These are phyloP conservation scores for Trinectes maculatus DNA, from an alignment of 2,113 vertebrate species.

Conservation along the genomic window DNA sequence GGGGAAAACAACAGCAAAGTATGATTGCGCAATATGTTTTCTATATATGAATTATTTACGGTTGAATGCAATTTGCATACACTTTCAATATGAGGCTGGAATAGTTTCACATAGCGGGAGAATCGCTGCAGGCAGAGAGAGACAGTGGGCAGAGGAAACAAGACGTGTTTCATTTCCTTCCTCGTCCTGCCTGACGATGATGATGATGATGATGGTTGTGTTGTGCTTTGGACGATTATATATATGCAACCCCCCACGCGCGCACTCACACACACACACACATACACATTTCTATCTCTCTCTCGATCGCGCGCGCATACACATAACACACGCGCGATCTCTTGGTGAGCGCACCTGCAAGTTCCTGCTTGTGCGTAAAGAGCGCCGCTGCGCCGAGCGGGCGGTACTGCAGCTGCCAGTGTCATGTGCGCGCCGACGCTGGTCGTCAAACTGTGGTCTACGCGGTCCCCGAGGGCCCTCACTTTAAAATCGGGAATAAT, in stretches of 20 bases:
- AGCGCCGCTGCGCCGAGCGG: constrained; percentile 58
- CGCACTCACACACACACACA: neutral
- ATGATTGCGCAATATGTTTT: neutral
- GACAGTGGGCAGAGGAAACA: rapidly evolving
- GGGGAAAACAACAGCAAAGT: neutral
- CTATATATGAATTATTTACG: neutral
- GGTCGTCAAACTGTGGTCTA: constrained; percentile 37
- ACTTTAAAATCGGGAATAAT: constrained; percentile 44
- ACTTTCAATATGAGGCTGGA: neutral
- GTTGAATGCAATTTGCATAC: neutral
- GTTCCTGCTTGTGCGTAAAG: constrained; percentile 54
- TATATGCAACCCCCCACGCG: neutral
- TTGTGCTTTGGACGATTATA: constrained; percentile 8
- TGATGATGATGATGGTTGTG: constrained; percentile 3
- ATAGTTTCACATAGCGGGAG: neutral
- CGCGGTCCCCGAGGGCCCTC: constrained; percentile 35
- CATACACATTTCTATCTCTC: too few relatives aligned
- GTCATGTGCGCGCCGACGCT: constrained; percentile 31
- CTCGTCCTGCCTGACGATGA: neutral
- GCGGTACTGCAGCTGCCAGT: constrained; percentile 44
- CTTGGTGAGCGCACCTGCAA: constrained; percentile 16
- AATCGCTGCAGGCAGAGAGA: neutral
- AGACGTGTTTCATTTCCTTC: neutral
- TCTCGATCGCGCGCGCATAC: too few relatives aligned
- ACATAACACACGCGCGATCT: neutral